phyloP scores from a whole-genome alignment of 2,888 invertebrate genomes.

The Drosophila flavopinicola region DNA sequence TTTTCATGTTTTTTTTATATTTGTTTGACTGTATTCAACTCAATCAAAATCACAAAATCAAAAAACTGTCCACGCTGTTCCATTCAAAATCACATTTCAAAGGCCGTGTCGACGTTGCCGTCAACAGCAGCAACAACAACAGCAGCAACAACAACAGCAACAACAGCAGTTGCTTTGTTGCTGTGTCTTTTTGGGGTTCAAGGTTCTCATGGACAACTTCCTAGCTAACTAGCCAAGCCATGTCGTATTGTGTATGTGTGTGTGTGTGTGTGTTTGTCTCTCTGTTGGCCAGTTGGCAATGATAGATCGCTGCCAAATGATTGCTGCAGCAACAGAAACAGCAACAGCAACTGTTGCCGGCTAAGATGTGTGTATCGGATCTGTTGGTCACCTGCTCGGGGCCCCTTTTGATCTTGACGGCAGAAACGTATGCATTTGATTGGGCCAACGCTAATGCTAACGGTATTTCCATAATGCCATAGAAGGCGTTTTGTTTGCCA shows the following conservation, averaged over 20 bases:
- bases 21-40: slow-evolving; percentile 30
- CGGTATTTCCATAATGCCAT: slow-evolving; percentile 73
- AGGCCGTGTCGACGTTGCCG: slow-evolving; percentile 59
- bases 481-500: slow-evolving; percentile 55
- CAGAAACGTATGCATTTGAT: slow-evolving; percentile 50
- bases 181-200: slow-evolving; percentile 55
- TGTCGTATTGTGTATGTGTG: slow-evolving; percentile 5
- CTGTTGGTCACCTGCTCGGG: slow-evolving; percentile 53
- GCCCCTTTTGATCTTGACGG: slow-evolving; percentile 48
- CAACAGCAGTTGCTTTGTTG: slow-evolving; percentile 16
- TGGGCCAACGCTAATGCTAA: slow-evolving; percentile 42
- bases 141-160: slow-evolving; percentile 5
- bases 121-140: slow-evolving; percentile 23
- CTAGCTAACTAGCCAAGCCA: slow-evolving; percentile 32
- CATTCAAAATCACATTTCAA: slow-evolving; percentile 62
- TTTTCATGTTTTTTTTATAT: slow-evolving; percentile 3
- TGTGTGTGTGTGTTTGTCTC: slow-evolving; percentile 10
- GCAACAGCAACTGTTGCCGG: slow-evolving; percentile 14
- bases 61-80: slow-evolving; percentile 64
- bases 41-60: slow-evolving; percentile 54
- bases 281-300: slow-evolving; percentile 62
- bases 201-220: slow-evolving; percentile 72
- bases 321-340: slow-evolving; percentile 49
- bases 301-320: slow-evolving; percentile 71
- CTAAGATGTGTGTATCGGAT: slow-evolving; percentile 19